Percentiles rank a stretch among this genome's conserved stretches.
Evolutionary conservation across 2,113 vertebrate species (phyloP).

Genomic region (Synchiropus splendidus): DNA sequence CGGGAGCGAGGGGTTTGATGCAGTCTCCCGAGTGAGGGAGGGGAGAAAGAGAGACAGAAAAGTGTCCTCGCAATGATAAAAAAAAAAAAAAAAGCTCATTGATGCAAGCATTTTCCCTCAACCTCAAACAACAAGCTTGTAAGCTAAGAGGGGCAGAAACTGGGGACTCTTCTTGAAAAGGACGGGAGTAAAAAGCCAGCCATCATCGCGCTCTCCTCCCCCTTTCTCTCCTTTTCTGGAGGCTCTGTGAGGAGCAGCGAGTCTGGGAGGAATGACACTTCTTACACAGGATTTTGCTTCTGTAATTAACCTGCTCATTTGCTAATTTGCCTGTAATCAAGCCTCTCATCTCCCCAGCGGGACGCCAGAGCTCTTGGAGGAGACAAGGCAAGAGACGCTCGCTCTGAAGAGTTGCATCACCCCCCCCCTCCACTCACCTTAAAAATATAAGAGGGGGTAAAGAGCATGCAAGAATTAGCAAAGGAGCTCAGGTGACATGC

Average conservation of each 20-base stretch:
- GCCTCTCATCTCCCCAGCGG: slow-evolving; percentile 62
- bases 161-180: slow-evolving; percentile 28
- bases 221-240: slow-evolving; percentile 15
- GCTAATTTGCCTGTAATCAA: slow-evolving; percentile 68
- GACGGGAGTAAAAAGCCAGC: slow-evolving; percentile 13
- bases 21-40: slow-evolving; percentile 48
- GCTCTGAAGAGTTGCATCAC: slow-evolving; percentile 41
- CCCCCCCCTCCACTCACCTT: slow-evolving; percentile 34
- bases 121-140: slow-evolving; percentile 45
- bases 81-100: slow-evolving; percentile 43
- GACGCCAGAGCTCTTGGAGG: slow-evolving; percentile 45
- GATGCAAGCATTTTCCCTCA: slow-evolving; percentile 53
- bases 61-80: slow-evolving; percentile 49
- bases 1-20: slow-evolving; percentile 49
- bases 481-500: slow-evolving; percentile 22
- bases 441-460: slow-evolving; percentile 6
- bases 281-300: slow-evolving; percentile 55
- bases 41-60: slow-evolving; percentile 21
- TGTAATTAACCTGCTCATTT: slow-evolving; percentile 67
- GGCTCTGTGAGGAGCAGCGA: slow-evolving; percentile 29
- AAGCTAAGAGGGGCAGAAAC: slow-evolving; percentile 32
- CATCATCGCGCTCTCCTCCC: slow-evolving; percentile 16
- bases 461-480: slow-evolving; percentile 14
- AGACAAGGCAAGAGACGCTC: slow-evolving; percentile 46
- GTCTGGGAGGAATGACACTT: slow-evolving; percentile 50